Conservation (phyloP, 1,140 invertebrate genomes). For the Drosophila sturtevanti region DNA sequence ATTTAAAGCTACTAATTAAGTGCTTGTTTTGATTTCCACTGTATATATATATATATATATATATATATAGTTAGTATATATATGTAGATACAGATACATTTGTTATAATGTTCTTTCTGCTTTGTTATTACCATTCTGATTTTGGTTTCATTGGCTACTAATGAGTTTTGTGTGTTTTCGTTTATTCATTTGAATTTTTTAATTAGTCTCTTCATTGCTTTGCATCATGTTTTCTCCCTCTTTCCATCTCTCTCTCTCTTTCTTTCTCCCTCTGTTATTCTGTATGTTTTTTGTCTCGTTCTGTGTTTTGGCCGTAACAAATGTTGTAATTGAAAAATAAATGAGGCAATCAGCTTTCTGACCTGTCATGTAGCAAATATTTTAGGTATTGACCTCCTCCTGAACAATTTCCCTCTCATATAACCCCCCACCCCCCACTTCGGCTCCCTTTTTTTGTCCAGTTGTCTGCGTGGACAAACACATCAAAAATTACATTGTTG, state of each 20-base stretch:
- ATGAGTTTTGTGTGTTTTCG: slow-evolving; percentile 77
- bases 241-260: not conserved
- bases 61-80: not conserved
- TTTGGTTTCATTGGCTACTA: slow-evolving; percentile 50
- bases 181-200: slow-evolving; percentile 78
- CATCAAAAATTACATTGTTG: slow-evolving; percentile 75
- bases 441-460: not conserved
- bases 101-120: slow-evolving; percentile 23
- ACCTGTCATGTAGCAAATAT: slow-evolving; percentile 77
- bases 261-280: slow-evolving; percentile 1
- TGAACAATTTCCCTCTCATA: not conserved
- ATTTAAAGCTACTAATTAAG: slow-evolving; percentile 44
- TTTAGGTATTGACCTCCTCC: slow-evolving; percentile 68
- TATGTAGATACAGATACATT: not conserved
- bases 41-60: not conserved
- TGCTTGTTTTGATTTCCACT: slow-evolving; percentile 38
- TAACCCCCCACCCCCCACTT: not conserved
- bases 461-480: slow-evolving; percentile 14
- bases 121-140: slow-evolving; percentile 38
- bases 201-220: slow-evolving; percentile 70
- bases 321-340: slow-evolving; percentile 81
- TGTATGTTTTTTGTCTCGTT: slow-evolving; percentile 19
- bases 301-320: slow-evolving; percentile 54
- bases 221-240: slow-evolving; percentile 29
- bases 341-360: slow-evolving; percentile 79